Percentiles rank a stretch among this genome's conserved stretches.
phyloP scores from a whole-genome alignment of 2,888 invertebrate genomes.

The Drosophila lutescens region DNA sequence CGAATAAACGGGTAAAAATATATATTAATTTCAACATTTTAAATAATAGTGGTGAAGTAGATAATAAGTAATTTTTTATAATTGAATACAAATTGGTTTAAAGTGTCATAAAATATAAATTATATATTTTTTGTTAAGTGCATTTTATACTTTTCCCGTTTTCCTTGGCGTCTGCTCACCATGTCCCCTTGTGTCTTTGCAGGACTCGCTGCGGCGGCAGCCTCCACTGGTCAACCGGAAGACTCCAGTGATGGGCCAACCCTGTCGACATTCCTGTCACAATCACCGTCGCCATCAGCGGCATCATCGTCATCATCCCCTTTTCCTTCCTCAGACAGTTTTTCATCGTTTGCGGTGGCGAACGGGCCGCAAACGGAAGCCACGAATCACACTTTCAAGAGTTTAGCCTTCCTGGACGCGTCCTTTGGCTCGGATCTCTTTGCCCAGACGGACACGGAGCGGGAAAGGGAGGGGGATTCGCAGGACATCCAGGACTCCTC shows the following conservation, averaged over 20 bases:
- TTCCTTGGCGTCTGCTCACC: neutral
- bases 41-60: too few species aligned
- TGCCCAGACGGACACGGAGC: slow-evolving; percentile 50
- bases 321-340: slow-evolving; percentile 16
- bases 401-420: slow-evolving; percentile 75
- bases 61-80: too few species aligned
- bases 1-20: too few species aligned
- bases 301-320: slow-evolving; percentile 3
- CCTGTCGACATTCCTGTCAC: slow-evolving; percentile 35
- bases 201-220: slow-evolving; percentile 56
- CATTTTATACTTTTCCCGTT: neutral
- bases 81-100: too few species aligned
- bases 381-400: slow-evolving; percentile 79
- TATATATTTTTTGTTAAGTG: slow-evolving; percentile 18
- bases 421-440: slow-evolving; percentile 54
- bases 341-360: slow-evolving; percentile 40
- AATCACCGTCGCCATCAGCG: slow-evolving; percentile 16
- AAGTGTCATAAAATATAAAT: too few species aligned
- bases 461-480: slow-evolving; percentile 15
- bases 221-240: slow-evolving; percentile 41
- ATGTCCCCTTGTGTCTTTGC: slow-evolving; percentile 32
- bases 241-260: slow-evolving; percentile 45
- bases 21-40: too few species aligned
- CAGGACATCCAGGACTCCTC: slow-evolving; percentile 36
- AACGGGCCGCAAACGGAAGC: slow-evolving; percentile 59